phyloP scores from a whole-genome alignment of 1,140 invertebrate species.

The Cyrtorhinus lividipennis region DNA sequence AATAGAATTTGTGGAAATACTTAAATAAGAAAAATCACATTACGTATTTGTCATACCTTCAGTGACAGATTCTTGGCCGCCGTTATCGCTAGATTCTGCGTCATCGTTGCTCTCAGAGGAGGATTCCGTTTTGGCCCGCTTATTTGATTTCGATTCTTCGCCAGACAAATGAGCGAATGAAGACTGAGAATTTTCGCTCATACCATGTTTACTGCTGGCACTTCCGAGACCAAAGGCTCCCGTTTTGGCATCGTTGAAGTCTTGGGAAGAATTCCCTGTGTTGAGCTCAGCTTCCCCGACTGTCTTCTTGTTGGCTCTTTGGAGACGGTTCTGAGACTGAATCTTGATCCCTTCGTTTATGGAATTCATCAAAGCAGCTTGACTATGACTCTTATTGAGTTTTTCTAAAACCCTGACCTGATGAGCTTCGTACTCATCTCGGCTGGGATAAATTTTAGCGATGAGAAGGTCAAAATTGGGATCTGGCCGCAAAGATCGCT shows the following conservation, averaged over 20 bases:
- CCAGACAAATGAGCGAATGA: slow-evolving; percentile 2
- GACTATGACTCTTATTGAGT: slow-evolving; percentile 86
- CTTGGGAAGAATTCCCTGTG: slow-evolving; percentile 39
- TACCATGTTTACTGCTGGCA: slow-evolving; percentile 13
- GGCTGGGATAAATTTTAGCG: slow-evolving; percentile 93
- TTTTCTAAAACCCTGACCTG: slow-evolving; percentile 87
- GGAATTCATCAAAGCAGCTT: slow-evolving; percentile 80
- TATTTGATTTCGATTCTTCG: slow-evolving; percentile 25
- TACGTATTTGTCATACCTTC: no score
- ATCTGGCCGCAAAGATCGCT: slow-evolving; percentile 87
- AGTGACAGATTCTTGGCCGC: slow-evolving; percentile 60
- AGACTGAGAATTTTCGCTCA: slow-evolving; percentile 27
- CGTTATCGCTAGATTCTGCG: slow-evolving; percentile 40
- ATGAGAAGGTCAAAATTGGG: slow-evolving; percentile 97
- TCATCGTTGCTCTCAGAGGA: slow-evolving; percentile 39
- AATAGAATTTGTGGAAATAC: no score
- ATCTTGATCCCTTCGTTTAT: slow-evolving; percentile 91
- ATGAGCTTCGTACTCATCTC: slow-evolving; percentile 94
- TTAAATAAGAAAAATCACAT: no score
- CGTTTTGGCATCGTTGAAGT: slow-evolving; percentile 29
- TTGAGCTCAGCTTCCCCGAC: slow-evolving; percentile 32
- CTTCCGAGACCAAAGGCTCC: slow-evolving; percentile 32
- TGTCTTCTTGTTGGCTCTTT: slow-evolving; percentile 45
- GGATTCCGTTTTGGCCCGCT: slow-evolving; percentile 33
- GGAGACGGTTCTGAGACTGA: slow-evolving; percentile 78